phyloP scores from a whole-genome alignment of 2,888 invertebrate genomes.

The Tachina lurida region DNA sequence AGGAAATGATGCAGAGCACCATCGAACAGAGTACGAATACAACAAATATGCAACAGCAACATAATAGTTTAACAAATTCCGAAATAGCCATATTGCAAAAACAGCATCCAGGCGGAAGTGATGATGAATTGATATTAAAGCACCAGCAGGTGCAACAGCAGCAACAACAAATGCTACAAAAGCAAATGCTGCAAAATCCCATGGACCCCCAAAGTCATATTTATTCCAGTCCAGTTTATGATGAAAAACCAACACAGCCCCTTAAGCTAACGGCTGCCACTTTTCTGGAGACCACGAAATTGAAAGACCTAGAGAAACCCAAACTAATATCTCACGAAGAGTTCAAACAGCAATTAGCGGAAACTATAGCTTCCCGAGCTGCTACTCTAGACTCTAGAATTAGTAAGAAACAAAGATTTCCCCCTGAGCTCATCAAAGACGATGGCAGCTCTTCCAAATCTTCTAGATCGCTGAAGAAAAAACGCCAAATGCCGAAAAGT shows the following conservation, averaged over 20 bases:
- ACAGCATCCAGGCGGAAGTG: slow-evolving; percentile 71
- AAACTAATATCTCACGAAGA: slow-evolving; percentile 80
- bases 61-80: slow-evolving; percentile 80
- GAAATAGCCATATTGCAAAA: slow-evolving; percentile 80
- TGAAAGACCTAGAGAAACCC: slow-evolving; percentile 72
- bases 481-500: slow-evolving; percentile 71
- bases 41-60: slow-evolving; percentile 75
- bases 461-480: slow-evolving; percentile 71
- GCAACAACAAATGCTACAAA: slow-evolving; percentile 72
- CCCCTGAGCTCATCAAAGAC: slow-evolving; percentile 80
- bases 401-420: slow-evolving; percentile 80
- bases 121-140: slow-evolving; percentile 69
- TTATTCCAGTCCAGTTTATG: slow-evolving; percentile 82
- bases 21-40: slow-evolving; percentile 79
- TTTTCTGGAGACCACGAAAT: slow-evolving; percentile 71
- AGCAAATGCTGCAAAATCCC: slow-evolving; percentile 73
- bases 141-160: slow-evolving; percentile 65
- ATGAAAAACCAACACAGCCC: slow-evolving; percentile 76
- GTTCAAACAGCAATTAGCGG: slow-evolving; percentile 79
- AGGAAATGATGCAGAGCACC: slow-evolving; percentile 77
- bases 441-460: slow-evolving; percentile 74
- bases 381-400: slow-evolving; percentile 80
- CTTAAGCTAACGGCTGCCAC: slow-evolving; percentile 76
- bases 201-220: slow-evolving; percentile 81
- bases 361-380: slow-evolving; percentile 75